Evolutionary conservation across 2,888 invertebrate genomes (phyloP), one percentile per base, ranked within the genome.

Genomic region (Xylocampa areola): DNA sequence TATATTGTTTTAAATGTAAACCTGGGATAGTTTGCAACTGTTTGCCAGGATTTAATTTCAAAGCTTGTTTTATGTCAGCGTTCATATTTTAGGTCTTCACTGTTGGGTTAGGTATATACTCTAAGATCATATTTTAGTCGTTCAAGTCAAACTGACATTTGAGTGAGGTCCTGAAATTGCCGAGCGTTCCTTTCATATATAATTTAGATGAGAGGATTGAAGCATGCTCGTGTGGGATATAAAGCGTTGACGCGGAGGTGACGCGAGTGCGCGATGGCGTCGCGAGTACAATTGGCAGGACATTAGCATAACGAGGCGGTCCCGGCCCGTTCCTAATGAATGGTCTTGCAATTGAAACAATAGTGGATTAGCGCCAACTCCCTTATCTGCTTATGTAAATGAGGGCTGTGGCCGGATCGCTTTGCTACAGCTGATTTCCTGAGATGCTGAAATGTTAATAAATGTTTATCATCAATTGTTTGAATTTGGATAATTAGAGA

Each of bases 301-400:
- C 79, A 89, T 90, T 89, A 89, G 80, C 89, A 89, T 90, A 90
- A 90, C 88, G 88, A 87, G 85, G 82, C 74, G 73, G 70, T 76
- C 79, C 77, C 80, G 68, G 73, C 71, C 75, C 76, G 76, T 60
- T 79, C 77, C 82, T 91, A 89, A 91, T 91, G 88, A 90, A 91
- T 88, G 84, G 90, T 80, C 86, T 82, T 82, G 89, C 88, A 87
- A 90, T 89, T 90, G 90, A 90, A 90, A 90, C 90, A 88, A 87
- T 87, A 86, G 86, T 86, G 87, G 85, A 88, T 88, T 88, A 88
- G 77, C 82, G 80, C 82, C 86, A 80, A 84, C 84, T 80, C 81
- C 80, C 84, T 86, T 85, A 87, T 85, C 87, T 82, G 79, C 79
- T 86, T 85, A 85, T 86, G 85, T 79, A 86, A 85, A 86, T 84